phyloP scores from a whole-genome alignment of 2,113 vertebrate genomes.

The Dinomys branickii region DNA sequence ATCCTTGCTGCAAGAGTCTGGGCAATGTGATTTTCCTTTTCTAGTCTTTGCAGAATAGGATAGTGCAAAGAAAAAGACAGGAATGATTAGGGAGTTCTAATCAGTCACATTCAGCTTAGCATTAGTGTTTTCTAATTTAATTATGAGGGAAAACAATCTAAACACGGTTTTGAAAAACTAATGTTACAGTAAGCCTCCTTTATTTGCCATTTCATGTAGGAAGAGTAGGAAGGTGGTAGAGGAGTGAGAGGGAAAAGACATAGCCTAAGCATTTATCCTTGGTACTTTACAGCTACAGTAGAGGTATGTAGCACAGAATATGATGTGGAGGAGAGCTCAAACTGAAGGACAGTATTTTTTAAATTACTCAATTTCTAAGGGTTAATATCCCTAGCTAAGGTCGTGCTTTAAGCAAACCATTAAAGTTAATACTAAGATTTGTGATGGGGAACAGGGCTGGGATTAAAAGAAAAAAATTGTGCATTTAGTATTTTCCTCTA shows the following conservation, averaged over 20 bases:
- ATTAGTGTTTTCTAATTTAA: constrained; percentile 39
- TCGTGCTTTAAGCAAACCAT: neutral
- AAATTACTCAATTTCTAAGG: neutral
- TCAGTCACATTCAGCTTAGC: neutral
- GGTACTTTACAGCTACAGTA: neutral
- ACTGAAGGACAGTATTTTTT: neutral
- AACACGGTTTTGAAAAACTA: constrained; percentile 18
- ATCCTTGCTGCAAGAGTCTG: neutral
- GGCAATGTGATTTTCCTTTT: neutral
- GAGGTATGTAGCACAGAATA: neutral
- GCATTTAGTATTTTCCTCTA: constrained; percentile 3
- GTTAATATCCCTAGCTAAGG: neutral
- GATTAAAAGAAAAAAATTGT: neutral
- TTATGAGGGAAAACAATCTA: neutral
- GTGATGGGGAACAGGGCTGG: neutral
- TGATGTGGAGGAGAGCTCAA: neutral
- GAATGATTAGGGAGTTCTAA: neutral
- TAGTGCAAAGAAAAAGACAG: neutral
- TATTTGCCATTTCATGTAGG: neutral
- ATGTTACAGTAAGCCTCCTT: neutral
- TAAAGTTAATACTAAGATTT: neutral
- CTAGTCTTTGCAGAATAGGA: neutral
- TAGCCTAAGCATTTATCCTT: neutral
- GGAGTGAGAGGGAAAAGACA: neutral
- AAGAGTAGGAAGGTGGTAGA: neutral